Percentiles rank a stretch among this genome's conserved stretches.
Conservation (phyloP, 2,113 vertebrate species). For the Elephantulus edwardii region DNA sequence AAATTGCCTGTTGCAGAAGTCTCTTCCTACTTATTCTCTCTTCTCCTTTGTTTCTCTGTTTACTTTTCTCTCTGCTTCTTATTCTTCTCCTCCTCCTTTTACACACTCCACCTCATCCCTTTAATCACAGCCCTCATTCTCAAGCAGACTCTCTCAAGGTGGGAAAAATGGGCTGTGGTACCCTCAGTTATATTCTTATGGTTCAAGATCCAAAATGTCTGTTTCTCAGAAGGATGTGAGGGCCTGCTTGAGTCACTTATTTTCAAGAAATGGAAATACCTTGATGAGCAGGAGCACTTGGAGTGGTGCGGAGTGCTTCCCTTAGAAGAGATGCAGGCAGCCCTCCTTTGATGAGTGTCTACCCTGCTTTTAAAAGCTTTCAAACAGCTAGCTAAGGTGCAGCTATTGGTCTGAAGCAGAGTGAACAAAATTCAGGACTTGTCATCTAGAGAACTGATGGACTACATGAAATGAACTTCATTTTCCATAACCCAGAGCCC, state of each 20-base stretch:
- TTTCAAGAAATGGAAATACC: neutral
- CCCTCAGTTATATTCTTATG: neutral
- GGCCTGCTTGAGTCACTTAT: neutral
- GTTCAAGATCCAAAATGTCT: neutral
- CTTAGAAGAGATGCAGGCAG: neutral
- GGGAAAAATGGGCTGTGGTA: neutral
- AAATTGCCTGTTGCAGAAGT: no score
- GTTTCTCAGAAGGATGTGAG: neutral
- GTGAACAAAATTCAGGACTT: no score
- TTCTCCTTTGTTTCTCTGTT: neutral
- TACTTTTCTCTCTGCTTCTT: neutral
- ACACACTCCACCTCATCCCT: neutral
- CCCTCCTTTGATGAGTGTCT: neutral
- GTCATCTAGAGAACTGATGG: no score
- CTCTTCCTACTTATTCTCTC: neutral
- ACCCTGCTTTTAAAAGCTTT: neutral
- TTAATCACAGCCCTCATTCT: neutral
- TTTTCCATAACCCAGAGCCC: no score
- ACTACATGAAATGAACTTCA: no score
- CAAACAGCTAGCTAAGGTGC: neutral
- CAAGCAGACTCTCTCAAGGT: neutral
- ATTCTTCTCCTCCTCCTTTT: neutral
- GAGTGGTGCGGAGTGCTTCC: neutral
- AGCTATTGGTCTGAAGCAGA: no score
- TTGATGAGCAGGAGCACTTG: neutral